Base-by-base conservation (phyloP, 2,797 vertebrate genomes). In the Fistularia tabacaria region DNA sequence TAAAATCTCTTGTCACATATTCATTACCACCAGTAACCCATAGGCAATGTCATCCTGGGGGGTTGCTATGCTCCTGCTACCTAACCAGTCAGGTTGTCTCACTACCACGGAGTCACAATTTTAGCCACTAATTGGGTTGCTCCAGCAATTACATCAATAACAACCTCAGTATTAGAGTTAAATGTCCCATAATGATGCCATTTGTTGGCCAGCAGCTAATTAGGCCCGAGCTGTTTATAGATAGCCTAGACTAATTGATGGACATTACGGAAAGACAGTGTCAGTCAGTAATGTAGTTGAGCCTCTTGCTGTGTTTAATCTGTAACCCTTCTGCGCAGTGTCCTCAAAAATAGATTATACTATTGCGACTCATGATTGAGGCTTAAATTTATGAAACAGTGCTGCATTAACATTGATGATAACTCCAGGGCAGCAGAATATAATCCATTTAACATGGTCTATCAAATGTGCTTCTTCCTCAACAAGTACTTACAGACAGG, bases 121-220 rank as follows among this genome's bases (percentile, higher is more conserved):
- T 60, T 74, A 59, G 63, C 62, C 69, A 43, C 76, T 88, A 88
- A 87, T 89, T 88, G 79, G 69, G 77, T 81, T 85, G 77, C 85
- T 84, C 76, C 72, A 72, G 62, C 38, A 66, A 89, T 90, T 89
- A 83, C 81, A 74, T 86, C 82, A 87, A 89, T 87, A 89, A 81
- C 79, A 87, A 83, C 80, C 73, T 80, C 88, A 83, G 87, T 88
- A 89, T 90, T 87, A 84, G 75, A 62, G 68, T 87, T 84, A 87
- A 90, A 90, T 87, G 81, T 85, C 63, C 74, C 72, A 37, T 88
- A 90, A 92, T 87, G 85, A 88, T 77, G 73, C 75, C 66, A 81
- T 86, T 81, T 83, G 76, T 80, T 82, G 82, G 79, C 75, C 74
- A 59, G 69, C 12, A 42, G 83, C 76, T 88, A 86, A 89, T 88